Percentiles rank a stretch among this genome's conserved stretches.
phyloP scores from a whole-genome alignment of 2,113 vertebrate species.

The Tamias sibiricus region DNA sequence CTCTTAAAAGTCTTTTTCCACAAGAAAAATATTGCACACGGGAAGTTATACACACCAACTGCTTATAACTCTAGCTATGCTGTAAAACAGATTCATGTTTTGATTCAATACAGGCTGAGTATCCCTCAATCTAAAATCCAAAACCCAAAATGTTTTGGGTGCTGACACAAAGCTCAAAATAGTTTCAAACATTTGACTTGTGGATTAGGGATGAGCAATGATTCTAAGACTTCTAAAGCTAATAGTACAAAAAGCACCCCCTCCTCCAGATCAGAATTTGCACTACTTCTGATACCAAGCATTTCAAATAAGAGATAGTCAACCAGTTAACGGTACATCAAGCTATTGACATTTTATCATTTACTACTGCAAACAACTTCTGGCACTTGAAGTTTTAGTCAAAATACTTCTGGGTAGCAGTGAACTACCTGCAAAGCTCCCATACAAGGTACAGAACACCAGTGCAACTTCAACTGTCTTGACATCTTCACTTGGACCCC shows the following conservation, averaged over 20 bases:
- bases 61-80: no score
- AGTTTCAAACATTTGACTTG: no score
- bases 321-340: background rate
- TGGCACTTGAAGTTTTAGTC: background rate
- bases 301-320: background rate
- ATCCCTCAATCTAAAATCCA: no score
- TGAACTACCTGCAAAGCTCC: no score
- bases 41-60: no score
- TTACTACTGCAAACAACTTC: background rate
- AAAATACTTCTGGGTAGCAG: background rate
- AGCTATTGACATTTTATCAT: background rate
- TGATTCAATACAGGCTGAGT: background rate
- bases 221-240: no score
- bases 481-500: background rate
- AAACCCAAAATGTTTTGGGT: no score
- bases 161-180: no score
- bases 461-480: background rate
- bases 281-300: background rate
- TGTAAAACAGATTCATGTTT: background rate
- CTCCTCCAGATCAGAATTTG: background rate
- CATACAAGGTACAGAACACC: background rate
- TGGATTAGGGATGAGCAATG: no score
- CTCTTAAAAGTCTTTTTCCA: no score
- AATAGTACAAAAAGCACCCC: no score
- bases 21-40: no score